phyloP scores from a whole-genome alignment of 2,888 invertebrate genomes.

The Phytoseiulus persimilis region DNA sequence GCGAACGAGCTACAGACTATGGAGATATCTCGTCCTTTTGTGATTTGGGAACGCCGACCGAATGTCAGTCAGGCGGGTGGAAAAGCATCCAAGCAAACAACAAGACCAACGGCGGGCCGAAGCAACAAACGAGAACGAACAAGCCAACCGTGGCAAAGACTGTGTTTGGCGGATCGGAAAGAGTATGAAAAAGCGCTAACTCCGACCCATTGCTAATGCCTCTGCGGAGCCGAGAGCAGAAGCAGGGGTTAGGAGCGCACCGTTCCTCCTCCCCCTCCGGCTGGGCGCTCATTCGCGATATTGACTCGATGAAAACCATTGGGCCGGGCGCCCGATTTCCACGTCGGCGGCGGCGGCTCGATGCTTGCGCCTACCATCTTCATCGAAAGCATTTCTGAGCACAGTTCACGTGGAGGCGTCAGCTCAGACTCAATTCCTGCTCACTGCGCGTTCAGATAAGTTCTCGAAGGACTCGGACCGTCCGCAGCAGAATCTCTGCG shows the following conservation, averaged over 20 bases:
- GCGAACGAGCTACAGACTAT: neutral
- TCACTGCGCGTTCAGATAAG: too few relatives aligned
- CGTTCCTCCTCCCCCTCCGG: too few relatives aligned
- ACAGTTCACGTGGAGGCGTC: too few relatives aligned
- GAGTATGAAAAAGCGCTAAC: neutral
- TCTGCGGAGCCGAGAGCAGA: neutral
- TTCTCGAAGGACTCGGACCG: too few relatives aligned
- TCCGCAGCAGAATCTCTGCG: neutral
- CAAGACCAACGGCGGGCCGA: neutral
- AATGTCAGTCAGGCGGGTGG: neutral
- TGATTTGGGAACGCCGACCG: neutral
- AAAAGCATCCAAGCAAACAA: neutral
- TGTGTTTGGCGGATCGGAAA: neutral
- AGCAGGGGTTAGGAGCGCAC: too few relatives aligned
- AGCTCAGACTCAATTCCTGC: too few relatives aligned
- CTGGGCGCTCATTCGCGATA: too few relatives aligned
- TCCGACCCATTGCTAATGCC: neutral
- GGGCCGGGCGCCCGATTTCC: too few relatives aligned
- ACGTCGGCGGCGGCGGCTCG: too few relatives aligned
- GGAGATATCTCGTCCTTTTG: neutral
- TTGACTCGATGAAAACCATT: too few relatives aligned
- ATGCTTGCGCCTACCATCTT: too few relatives aligned
- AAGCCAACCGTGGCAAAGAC: neutral
- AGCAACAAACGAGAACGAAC: neutral
- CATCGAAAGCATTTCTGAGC: too few relatives aligned